Conservation (phyloP, 2,113 vertebrate genomes). For the Entelurus aequoreus region DNA sequence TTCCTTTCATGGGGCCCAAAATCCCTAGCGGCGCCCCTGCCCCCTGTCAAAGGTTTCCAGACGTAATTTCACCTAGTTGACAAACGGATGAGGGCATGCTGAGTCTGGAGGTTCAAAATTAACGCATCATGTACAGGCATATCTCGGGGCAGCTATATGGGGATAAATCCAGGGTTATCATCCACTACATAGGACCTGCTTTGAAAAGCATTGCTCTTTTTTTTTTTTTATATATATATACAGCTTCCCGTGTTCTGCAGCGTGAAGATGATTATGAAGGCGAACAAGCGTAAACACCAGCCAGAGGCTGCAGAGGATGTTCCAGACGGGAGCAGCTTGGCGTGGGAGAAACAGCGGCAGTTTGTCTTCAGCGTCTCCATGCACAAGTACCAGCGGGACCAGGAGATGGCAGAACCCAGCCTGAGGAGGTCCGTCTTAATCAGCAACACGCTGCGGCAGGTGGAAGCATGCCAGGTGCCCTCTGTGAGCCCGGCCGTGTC, state of each 20-base stretch:
- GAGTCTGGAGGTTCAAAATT: no score
- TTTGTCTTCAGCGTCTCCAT: constrained; percentile 77
- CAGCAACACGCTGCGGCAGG: constrained; percentile 77
- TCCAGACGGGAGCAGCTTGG: constrained; percentile 23
- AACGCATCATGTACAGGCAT: no score
- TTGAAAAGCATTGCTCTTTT: neutral
- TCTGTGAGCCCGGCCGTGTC: neutral
- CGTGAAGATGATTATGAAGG: constrained; percentile 69
- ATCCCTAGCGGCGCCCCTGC: no score
- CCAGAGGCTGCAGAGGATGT: constrained; percentile 39
- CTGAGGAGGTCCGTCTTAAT: constrained; percentile 77
- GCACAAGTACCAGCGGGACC: constrained; percentile 74
- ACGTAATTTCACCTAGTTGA: no score
- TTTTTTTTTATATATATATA: neutral
- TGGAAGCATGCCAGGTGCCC: constrained; percentile 9
- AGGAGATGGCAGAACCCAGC: constrained; percentile 69
- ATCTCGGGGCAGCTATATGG: no score
- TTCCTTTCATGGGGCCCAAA: no score
- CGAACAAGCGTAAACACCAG: constrained; percentile 74
- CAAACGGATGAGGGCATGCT: no score
- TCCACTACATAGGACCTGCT: neutral
- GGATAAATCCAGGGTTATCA: no score
- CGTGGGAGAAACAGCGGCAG: constrained; percentile 72
- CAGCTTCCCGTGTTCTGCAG: constrained; percentile 29
- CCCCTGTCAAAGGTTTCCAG: no score